Base-by-base conservation (phyloP, 2,888 invertebrate genomes). In the Ptilodon capucinus region DNA sequence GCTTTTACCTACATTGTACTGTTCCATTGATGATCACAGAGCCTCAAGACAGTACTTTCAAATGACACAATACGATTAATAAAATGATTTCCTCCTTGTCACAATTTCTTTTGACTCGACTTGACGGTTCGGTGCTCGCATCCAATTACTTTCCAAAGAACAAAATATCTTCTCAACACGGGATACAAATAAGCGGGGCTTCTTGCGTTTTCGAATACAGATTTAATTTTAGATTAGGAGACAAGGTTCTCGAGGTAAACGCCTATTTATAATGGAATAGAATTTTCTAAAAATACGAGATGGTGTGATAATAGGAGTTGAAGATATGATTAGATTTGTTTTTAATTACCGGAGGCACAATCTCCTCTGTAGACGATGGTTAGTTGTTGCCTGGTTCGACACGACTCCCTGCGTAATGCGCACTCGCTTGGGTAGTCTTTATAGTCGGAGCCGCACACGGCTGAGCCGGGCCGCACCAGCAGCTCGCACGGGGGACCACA, bases 391-490 rank as follows among this genome's bases (percentile, higher is more conserved):
- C 95, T 86, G 17, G 94, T 92, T 45, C 95, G 92, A 84, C 98
- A 98, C 2, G 96, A 95, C 72, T 96, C 94, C 68, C 95, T 93
- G 45, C 95, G 92, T 59, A 97, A 91, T 51, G 94, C 93, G 74
- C 97, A 98, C 72, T 96, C 95, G 75, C 96, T 97, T 41, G 95
- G 92, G 75, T 96, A 96, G 48, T 96, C 96, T 79, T 93, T 94
- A 58, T 95, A 95, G 76, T 96, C 95, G 48, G 95, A 95, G 38
- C 95, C 96, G 72, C 96, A 96, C 44, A 96, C 92, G 2, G 95
- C 95, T 0, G 89, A 84, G 0, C 87, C 86, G 7, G 95, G 93
- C 38, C 94, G 92, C 66, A 95, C 94, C 66, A 95, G 92, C 63
- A 97, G 92, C 44, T 95, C 95, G 71, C 96, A 95, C 41, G 93